phyloP scores from a whole-genome alignment of 37 sponge, comb jelly and placozoan species.

The Amphimedon queenslandica region DNA sequence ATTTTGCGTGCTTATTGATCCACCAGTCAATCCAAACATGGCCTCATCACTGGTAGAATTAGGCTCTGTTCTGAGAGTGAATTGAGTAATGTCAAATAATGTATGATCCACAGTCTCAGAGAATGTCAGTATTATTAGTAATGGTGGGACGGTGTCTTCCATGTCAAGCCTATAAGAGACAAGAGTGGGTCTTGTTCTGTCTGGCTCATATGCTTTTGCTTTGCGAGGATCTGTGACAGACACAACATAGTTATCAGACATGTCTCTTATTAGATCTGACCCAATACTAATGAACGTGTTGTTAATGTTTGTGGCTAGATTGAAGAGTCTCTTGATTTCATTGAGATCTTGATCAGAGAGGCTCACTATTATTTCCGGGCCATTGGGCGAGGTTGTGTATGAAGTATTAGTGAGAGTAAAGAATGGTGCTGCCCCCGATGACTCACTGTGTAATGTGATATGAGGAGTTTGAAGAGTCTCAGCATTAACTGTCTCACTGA shows the following conservation, averaged over 20 bases:
- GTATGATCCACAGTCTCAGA: slow-evolving; percentile 72
- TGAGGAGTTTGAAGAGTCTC: slow-evolving; percentile 56
- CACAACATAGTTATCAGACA: slow-evolving; percentile 47
- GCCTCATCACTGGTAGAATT: not conserved
- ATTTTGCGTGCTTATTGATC: slow-evolving; percentile 47
- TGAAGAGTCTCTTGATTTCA: slow-evolving; percentile 62
- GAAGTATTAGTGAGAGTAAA: slow-evolving; percentile 49
- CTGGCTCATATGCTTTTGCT: slow-evolving; percentile 27
- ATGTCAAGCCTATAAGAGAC: slow-evolving; percentile 74
- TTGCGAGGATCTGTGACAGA: slow-evolving; percentile 10
- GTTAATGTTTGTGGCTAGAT: slow-evolving; percentile 50
- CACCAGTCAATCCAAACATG: slow-evolving; percentile 55
- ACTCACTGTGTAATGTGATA: slow-evolving; percentile 47
- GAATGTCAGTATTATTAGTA: slow-evolving; percentile 79
- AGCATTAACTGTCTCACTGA: slow-evolving; percentile 82
- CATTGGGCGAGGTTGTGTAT: slow-evolving; percentile 34
- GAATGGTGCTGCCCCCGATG: not conserved
- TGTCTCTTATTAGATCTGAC: slow-evolving; percentile 50
- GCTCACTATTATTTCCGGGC: slow-evolving; percentile 52
- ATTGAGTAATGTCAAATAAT: slow-evolving; percentile 50
- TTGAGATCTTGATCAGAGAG: slow-evolving; percentile 78
- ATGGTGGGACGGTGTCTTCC: slow-evolving; percentile 72
- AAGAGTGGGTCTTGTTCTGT: slow-evolving; percentile 58
- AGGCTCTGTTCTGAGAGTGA: slow-evolving; percentile 23
- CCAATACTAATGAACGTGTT: slow-evolving; percentile 55